Base-by-base conservation (phyloP, 2,888 invertebrate genomes). In the Meliscaeva auricollis region DNA sequence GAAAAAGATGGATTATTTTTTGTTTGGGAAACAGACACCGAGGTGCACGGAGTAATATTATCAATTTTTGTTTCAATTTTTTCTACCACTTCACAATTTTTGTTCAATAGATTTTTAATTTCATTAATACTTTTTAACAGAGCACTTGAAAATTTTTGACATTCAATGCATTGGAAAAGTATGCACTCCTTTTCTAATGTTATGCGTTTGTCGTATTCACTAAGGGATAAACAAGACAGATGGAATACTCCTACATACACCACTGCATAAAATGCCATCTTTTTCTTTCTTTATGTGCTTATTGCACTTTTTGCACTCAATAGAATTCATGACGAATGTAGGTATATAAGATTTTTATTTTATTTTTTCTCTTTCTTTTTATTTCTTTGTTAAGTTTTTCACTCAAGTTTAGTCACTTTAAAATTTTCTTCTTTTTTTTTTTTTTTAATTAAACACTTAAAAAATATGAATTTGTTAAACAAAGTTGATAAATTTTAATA, bases 251-350 rank as follows among this genome's bases (percentile, higher is more conserved):
- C 15, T 54, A 30, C 54, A 54, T 13, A 30, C 15, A 54, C 54
- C 54, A 26, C 26, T 54, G 30, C 54, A 30, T n/a, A 3, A 32
- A 32, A 54, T 54, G 13, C 54, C 54, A 30, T 30, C 54, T 3
- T 54, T 54, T 54, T 54, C 54, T 54, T 54, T 54, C 9, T 54
- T 30, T 54, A 30, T 3, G 30, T 30, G n/a, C 54, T 54, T 54
- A 15, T 54, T 15, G 30, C 54, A 30, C 54, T 15, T 1, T 30
- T 54, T 54, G 26, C 26, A 26, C 26, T 3, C 4, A 26, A 26
- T 3, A 2, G 26, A 26, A 4, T 4, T 26, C 26, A 26, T 26
- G 26, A 26, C 4, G 26, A 3, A 26, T 26, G 4, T 3, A 26
- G 26, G n/a, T n/a, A n/a, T n/a, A n/a, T n/a, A n/a, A n/a, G n/a